Evolutionary conservation across 2,888 invertebrate species (phyloP), one percentile per base, ranked within the genome.

Genomic region (Andrena camellia): DNA sequence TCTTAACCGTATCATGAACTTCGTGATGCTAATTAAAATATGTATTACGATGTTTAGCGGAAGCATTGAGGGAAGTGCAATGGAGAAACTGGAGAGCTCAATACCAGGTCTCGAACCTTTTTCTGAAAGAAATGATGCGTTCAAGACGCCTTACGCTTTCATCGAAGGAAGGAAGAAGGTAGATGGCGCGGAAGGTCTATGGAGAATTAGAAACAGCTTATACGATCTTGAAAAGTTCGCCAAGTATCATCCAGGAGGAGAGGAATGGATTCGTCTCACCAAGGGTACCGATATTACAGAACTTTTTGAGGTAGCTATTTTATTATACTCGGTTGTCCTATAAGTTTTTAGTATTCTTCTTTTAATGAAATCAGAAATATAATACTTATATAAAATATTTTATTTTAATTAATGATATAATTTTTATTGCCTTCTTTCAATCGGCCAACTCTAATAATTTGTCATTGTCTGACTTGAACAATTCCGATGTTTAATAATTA

Each of bases 141-240:
- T 95, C 0, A 94, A 94, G 82, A 95, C 95, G 31, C 93, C 94
- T 0, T 93, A 94, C 59, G 93, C 94, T 89, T 97, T 97, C 96
- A 91, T 97, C 35, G 94, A 95, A 59, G 96, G 96, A 2, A 96
- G 97, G 91, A 95, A 95, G 20, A 92, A 95, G 88, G 96, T 96
- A 85, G 97, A 97, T 86, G 96, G 96, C 2, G 97, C 97, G 0
- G 97, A 97, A 92, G 96, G 96, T n/a, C 93, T 97, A 2, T 98
- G 98, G 98, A 95, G 98, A 86, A 95, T 98, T 26, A 95, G 96
- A 86, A 95, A 97, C 93, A 95, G 95, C 62, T 94, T 99, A 29
- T 99, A 99, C 93, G 98, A 99, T 94, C 95, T 99, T 31, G 96
- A 96, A 0, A 95, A 95, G 26, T 99, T 98, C 93, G 95, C 97